A percentile compares a stretch with the other conserved stretches of the same genome.
Evolutionary conservation across 2,888 invertebrate species (phyloP).

Genomic region (Oithona nana): DNA sequence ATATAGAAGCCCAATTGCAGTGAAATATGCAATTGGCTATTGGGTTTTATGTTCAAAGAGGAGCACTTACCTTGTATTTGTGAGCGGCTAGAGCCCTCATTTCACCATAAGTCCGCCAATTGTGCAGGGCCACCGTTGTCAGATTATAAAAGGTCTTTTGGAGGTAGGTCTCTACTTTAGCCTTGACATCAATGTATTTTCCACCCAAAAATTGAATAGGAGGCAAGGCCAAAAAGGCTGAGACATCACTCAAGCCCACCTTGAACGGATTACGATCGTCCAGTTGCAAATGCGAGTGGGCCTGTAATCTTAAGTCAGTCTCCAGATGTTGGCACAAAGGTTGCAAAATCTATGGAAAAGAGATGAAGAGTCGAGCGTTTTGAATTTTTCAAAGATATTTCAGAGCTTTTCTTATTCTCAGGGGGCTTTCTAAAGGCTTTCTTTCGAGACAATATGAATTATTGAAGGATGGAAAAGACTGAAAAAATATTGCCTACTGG

Average conservation of each 20-base stretch:
- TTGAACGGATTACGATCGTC: conserved; percentile 44
- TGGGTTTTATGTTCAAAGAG: no score
- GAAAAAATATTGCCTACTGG: no score
- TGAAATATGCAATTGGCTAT: no score
- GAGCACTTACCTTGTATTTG: conserved; percentile 40
- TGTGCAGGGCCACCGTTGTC: conserved; percentile 86
- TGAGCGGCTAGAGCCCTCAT: conserved; percentile 81
- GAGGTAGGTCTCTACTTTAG: conserved; percentile 64
- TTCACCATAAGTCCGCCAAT: conserved; percentile 92
- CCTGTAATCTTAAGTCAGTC: conserved; percentile 73
- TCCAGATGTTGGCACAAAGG: conserved; percentile 60
- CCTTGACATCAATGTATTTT: conserved; percentile 6
- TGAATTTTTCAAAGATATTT: neutral
- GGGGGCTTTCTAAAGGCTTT: no score
- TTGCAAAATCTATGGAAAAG: neutral
- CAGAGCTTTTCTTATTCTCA: no score
- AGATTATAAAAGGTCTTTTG: conserved; percentile 90
- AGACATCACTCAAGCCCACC: conserved; percentile 43
- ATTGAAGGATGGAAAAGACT: no score
- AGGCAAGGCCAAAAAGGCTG: neutral
- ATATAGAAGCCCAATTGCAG: no score
- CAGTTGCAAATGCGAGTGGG: conserved; percentile 66
- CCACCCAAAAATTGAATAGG: neutral
- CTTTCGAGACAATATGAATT: no score
- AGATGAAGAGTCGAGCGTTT: neutral